phyloP scores from a whole-genome alignment of 2,113 vertebrate genomes.

The Neodon shergylaensis region DNA sequence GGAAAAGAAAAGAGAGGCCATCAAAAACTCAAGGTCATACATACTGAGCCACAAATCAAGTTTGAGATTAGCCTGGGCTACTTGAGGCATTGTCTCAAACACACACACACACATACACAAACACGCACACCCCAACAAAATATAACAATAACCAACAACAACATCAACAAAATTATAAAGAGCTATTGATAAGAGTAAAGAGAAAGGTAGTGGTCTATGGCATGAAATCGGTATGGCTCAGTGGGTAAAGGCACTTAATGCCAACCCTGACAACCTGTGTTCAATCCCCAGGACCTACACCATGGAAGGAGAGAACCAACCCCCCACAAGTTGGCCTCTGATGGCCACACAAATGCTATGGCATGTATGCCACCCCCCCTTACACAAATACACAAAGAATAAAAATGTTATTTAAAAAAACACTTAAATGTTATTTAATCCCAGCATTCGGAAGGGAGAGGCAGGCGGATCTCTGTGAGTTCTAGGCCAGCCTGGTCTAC shows the following conservation, averaged over 20 bases:
- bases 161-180: background rate
- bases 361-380: background rate
- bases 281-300: background rate
- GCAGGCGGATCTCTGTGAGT: too few species aligned
- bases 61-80: background rate
- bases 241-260: background rate
- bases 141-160: background rate
- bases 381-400: background rate
- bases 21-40: background rate
- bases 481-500: too few species aligned
- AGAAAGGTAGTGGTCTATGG: background rate
- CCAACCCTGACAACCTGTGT: background rate
- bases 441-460: too few species aligned
- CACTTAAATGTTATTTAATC: too few species aligned
- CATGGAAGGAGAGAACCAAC: background rate
- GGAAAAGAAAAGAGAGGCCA: background rate
- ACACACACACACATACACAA: background rate
- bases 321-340: background rate
- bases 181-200: background rate
- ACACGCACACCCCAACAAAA: background rate
- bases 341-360: background rate
- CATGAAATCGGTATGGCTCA: background rate
- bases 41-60: background rate
- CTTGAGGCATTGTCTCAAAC: background rate
- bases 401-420: background rate